Percentiles rank a stretch among this genome's conserved stretches.
Conservation (phyloP, 2,888 invertebrate species). For the Coelinius sp. region DNA sequence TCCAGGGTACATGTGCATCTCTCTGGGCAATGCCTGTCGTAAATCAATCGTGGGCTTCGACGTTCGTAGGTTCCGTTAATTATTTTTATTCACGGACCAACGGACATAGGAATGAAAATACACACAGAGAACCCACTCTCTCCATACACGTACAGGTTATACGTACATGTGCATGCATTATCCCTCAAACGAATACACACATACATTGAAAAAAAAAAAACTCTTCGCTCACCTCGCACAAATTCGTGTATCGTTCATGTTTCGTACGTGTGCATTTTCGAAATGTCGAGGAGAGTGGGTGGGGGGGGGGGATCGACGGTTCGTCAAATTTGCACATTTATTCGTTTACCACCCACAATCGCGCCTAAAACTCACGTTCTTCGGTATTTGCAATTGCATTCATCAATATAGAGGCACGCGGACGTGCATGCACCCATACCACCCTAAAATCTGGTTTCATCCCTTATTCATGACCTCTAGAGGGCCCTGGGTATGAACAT, state of each 20-base stretch:
- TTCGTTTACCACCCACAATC: constrained; percentile 64
- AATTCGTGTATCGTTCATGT: not conserved
- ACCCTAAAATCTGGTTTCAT: constrained; percentile 48
- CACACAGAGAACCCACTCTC: too few species aligned
- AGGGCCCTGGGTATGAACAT: not conserved
- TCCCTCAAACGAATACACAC: not conserved
- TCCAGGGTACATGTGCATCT: constrained; percentile 41
- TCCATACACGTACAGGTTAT: constrained; percentile 29
- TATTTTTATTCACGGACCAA: constrained; percentile 64
- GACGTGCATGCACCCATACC: constrained; percentile 8
- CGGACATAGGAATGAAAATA: constrained; percentile 54
- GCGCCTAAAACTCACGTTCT: constrained; percentile 57
- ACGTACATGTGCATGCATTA: constrained; percentile 34
- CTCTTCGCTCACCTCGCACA: constrained; percentile 23
- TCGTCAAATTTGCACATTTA: constrained; percentile 68
- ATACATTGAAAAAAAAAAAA: constrained; percentile 29
- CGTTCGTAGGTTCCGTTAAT: constrained; percentile 63
- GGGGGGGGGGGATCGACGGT: constrained; percentile 45
- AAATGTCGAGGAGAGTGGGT: constrained; percentile 25
- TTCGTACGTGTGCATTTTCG: constrained; percentile 27
- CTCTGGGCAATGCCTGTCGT: constrained; percentile 59
- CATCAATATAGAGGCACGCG: constrained; percentile 37
- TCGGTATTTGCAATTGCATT: constrained; percentile 50
- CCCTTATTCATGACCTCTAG: constrained; percentile 60
- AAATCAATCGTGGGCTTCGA: constrained; percentile 63